These are phyloP conservation scores for Gymnoscelis rufifasciata DNA, from an alignment of 2,888 invertebrate genomes.

Conservation along the genomic window DNA sequence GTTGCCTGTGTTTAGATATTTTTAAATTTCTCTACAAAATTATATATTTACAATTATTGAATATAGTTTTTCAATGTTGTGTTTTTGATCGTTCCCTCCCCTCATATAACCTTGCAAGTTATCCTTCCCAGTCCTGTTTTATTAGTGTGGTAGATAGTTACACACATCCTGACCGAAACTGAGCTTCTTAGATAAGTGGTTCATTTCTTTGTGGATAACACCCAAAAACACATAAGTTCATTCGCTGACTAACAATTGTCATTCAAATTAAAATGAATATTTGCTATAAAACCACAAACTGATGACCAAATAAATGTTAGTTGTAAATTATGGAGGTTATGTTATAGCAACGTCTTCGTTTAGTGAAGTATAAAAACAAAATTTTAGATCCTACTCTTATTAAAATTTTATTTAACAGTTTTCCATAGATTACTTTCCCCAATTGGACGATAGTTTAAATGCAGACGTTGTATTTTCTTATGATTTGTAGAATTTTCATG, in stretches of 20 bases:
- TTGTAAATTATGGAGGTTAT: constrained; percentile 61
- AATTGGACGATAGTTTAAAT: constrained; percentile 29
- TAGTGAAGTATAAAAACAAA: too few relatives aligned
- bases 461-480: constrained; percentile 47
- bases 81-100: constrained; percentile 32
- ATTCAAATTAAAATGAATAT: constrained; percentile 17
- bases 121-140: constrained; percentile 34
- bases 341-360: constrained; percentile 53
- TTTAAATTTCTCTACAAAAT: constrained; percentile 21
- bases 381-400: too few relatives aligned
- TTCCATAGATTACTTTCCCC: too few relatives aligned
- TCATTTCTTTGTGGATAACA: constrained; percentile 61
- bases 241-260: constrained; percentile 18
- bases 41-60: constrained; percentile 25
- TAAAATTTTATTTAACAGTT: too few relatives aligned
- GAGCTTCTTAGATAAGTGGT: constrained; percentile 64
- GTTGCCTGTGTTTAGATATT: constrained; percentile 26
- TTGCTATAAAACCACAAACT: constrained; percentile 47
- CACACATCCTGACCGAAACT: constrained; percentile 72
- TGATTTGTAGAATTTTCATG: constrained; percentile 54
- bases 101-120: constrained; percentile 41
- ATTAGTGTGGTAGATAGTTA: constrained; percentile 57
- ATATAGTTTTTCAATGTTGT: constrained; percentile 22
- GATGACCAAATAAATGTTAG: constrained; percentile 51
- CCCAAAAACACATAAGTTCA: constrained; percentile 12